Evolutionary conservation across 1,140 invertebrate genomes (phyloP).

Genomic region (Ladona fulva): DNA sequence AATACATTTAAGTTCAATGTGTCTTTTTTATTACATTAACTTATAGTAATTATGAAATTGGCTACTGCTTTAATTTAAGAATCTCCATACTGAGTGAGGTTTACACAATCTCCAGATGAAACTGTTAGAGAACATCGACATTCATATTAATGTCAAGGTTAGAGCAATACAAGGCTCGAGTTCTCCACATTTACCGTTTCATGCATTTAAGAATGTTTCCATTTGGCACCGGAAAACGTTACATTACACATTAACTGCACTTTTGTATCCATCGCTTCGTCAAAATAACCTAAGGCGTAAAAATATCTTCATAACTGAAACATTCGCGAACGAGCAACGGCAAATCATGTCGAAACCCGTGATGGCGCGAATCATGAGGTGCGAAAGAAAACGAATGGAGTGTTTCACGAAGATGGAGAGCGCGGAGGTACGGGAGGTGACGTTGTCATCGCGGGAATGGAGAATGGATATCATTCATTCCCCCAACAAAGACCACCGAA

Average conservation of each 20-base stretch:
- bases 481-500: not conserved
- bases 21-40: too few relatives aligned
- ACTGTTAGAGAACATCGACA: too few relatives aligned
- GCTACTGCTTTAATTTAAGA: too few relatives aligned
- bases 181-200: too few relatives aligned
- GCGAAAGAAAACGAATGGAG: not conserved
- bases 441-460: not conserved
- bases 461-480: constrained; percentile 10
- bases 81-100: too few relatives aligned
- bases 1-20: too few relatives aligned
- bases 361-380: not conserved
- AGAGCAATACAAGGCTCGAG: too few relatives aligned
- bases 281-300: not conserved
- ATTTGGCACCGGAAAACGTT: not conserved
- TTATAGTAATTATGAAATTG: too few relatives aligned
- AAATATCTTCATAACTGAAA: not conserved
- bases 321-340: not conserved
- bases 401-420: not conserved
- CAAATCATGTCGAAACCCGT: not conserved
- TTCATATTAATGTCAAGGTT: too few relatives aligned
- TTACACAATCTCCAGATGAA: too few relatives aligned
- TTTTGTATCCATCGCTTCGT: not conserved
- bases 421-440: not conserved
- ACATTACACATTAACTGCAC: not conserved
- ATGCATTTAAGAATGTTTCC: too few relatives aligned